Percentiles rank a stretch among this genome's conserved stretches.
These are phyloP conservation scores for Tenualosa thibaudeaui DNA, from an alignment of 2,797 vertebrate genomes.

Conservation along the genomic window DNA sequence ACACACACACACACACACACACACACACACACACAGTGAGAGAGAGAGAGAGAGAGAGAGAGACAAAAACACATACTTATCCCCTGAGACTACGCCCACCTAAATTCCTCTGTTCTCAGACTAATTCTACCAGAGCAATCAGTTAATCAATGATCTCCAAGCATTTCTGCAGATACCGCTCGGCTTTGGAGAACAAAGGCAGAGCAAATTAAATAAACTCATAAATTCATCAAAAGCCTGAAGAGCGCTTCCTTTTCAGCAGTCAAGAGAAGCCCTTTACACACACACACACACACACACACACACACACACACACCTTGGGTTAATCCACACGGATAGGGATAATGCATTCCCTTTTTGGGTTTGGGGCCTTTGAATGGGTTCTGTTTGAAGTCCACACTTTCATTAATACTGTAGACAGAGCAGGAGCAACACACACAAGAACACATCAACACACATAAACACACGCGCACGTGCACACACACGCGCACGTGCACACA, in stretches of 20 bases:
- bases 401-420: slow-evolving; percentile 22
- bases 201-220: neutral
- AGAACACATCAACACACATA: neutral
- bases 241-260: neutral
- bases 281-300: slow-evolving; percentile 53
- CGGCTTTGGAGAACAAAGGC: neutral
- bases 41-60: neutral
- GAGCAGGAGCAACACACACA: neutral
- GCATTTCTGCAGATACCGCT: neutral
- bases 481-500: too few relatives aligned
- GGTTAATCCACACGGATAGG: neutral
- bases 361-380: neutral
- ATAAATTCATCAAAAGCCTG: slow-evolving; percentile 9
- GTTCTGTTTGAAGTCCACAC: neutral
- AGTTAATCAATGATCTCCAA: neutral
- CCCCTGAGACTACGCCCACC: slow-evolving; percentile 9
- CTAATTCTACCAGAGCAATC: neutral
- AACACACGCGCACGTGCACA: neutral
- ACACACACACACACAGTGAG: neutral
- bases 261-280: slow-evolving; percentile 5
- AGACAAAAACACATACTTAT: neutral
- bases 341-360: neutral
- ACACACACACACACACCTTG: slow-evolving; percentile 58
- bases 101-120: neutral
- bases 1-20: slow-evolving; percentile 21